Evolutionary conservation across 2,888 invertebrate genomes (phyloP), one percentile per base, ranked within the genome.

Genomic region (Drosophila setosimentum): DNA sequence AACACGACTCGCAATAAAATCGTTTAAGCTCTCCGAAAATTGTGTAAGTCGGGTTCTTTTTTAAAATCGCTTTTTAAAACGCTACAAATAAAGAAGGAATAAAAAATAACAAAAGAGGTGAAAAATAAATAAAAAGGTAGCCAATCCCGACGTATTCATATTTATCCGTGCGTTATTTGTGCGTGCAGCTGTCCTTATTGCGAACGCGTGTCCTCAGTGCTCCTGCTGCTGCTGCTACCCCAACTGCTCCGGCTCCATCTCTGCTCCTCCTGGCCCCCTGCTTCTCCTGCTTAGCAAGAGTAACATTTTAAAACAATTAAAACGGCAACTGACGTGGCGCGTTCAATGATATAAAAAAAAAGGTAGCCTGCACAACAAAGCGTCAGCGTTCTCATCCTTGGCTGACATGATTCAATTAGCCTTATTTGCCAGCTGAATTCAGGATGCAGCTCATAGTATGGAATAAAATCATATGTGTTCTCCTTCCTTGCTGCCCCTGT

Each of bases 291-390:
- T 30, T 6, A 30, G n/a, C 35, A 68, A 55, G 57, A 54, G 63
- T 70, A 76, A 37, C 73, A 69, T 77, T 74, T 69, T 64, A 68
- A 82, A 81, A 71, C 73, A 83, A 71, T 82, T 79, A 61, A 73
- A 67, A 68, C 33, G 61, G 32, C 64, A 45, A 42, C 35, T 57
- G 49, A 68, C 53, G 40, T 3, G 27, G 5, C 33, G 63, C 58
- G 54, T 55, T 50, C 30, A 69, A 67, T 51, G 32, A 35, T 48
- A 65, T 58, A 45, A 18, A 54, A n/a, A n/a, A 61, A 59, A 48
- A 58, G 53, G 6, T 48, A 61, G 16, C 30, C 30, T 27, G 27
- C 18, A 27, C 51, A 51, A 21, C n/a, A 32, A n/a, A 32, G 21
- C 10, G 33, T 16, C 37, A 37, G 32, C 53, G 50, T 55, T 42